Conservation (phyloP, 2,888 invertebrate species). For the Azorinus chamasolen region DNA sequence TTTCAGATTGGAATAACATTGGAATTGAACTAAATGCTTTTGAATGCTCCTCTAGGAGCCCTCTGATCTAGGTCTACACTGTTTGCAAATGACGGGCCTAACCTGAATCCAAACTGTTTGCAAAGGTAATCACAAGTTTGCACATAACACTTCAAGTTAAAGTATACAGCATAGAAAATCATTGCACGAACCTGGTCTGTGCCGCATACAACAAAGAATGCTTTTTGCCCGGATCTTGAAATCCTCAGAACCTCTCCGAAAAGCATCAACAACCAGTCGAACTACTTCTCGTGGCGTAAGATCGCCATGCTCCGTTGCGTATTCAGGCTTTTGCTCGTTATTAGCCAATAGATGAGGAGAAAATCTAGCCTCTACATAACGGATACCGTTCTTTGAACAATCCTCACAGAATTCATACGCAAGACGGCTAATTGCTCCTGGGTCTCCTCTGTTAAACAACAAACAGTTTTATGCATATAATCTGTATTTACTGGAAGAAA, state of each 20-base stretch:
- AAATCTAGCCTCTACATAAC: conserved; percentile 88
- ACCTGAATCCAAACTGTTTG: too few species aligned
- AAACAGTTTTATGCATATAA: not conserved
- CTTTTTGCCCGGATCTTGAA: conserved; percentile 87
- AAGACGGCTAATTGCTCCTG: conserved; percentile 87
- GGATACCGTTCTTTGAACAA: conserved; percentile 86
- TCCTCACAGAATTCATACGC: conserved; percentile 89
- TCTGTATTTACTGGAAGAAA: too few species aligned
- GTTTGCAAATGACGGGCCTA: too few species aligned
- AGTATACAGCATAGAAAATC: too few species aligned
- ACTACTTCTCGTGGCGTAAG: conserved; percentile 86
- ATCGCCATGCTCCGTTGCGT: conserved; percentile 61
- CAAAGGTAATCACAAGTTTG: too few species aligned
- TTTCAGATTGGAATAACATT: too few species aligned
- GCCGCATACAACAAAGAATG: conserved; percentile 87
- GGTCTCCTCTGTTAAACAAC: conserved; percentile 85
- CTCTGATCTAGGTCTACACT: too few species aligned
- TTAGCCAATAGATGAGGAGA: conserved; percentile 87
- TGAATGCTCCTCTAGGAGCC: too few species aligned
- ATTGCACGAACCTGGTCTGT: conserved; percentile 84
- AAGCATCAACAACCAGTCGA: conserved; percentile 86
- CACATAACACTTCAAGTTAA: too few species aligned
- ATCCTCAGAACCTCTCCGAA: conserved; percentile 85
- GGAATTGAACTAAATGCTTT: too few species aligned
- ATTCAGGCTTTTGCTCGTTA: conserved; percentile 61